Evolutionary conservation across 2,113 vertebrate genomes (phyloP).

Genomic region (Symphodus melops): DNA sequence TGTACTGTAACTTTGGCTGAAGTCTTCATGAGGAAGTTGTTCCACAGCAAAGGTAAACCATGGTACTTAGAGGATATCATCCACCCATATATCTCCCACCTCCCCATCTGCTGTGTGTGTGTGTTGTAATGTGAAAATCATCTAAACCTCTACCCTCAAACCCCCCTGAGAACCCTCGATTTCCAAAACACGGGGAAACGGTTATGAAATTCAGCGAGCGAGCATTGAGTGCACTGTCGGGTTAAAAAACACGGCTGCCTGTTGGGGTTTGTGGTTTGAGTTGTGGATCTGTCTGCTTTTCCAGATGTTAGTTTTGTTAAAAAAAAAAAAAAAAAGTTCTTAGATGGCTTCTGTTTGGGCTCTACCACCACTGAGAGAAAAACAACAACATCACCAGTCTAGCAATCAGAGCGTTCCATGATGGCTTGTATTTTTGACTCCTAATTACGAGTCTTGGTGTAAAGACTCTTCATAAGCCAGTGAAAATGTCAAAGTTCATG

Average conservation of each 20-base stretch:
- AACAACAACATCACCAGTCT: background rate
- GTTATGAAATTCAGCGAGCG: constrained; percentile 66
- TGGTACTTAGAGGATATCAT: background rate
- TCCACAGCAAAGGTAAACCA: background rate
- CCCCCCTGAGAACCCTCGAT: constrained; percentile 44
- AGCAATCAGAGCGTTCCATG: background rate
- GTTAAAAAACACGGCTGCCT: constrained; percentile 52
- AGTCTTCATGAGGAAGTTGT: background rate
- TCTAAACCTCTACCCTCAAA: constrained; percentile 53
- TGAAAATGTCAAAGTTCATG: too few species aligned
- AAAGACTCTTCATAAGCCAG: too few species aligned
- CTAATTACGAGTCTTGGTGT: background rate
- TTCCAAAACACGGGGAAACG: constrained; percentile 74
- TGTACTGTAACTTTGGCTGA: background rate
- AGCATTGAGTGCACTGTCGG: constrained; percentile 28
- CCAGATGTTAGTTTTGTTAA: constrained; percentile 63
- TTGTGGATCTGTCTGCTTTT: constrained; percentile 39
- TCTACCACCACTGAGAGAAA: constrained; percentile 5
- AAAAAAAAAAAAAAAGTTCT: constrained; percentile 55
- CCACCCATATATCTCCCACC: background rate
- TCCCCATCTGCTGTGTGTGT: constrained; percentile 22
- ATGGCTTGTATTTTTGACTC: background rate
- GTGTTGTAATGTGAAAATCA: constrained; percentile 49
- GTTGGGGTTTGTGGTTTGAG: constrained; percentile 67
- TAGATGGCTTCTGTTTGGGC: constrained; percentile 51